Percentiles rank a stretch among this genome's conserved stretches.
phyloP scores from a whole-genome alignment of 2,113 vertebrate genomes.

The Archilochus colubris region DNA sequence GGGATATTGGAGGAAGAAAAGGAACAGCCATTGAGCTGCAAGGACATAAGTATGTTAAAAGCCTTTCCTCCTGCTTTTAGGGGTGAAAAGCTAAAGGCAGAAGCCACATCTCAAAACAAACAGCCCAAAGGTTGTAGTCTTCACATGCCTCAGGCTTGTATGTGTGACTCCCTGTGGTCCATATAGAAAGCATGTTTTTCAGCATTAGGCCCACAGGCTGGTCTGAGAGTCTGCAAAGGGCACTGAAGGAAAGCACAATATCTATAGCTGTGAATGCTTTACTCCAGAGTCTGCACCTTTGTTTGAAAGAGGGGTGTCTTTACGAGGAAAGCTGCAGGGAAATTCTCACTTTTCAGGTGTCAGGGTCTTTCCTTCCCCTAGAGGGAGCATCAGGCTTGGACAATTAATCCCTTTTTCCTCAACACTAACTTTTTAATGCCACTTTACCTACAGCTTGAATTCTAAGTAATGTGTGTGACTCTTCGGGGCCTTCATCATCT shows the following conservation, averaged over 20 bases:
- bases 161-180: not conserved
- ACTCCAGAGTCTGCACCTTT: not conserved
- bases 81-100: slow-evolving; percentile 22
- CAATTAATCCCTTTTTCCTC: not conserved
- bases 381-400: slow-evolving; percentile 33
- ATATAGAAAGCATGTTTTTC: not conserved
- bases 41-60: slow-evolving; percentile 90
- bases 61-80: not conserved
- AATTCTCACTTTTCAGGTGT: not conserved
- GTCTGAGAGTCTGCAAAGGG: not conserved
- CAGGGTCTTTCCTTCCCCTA: slow-evolving; percentile 32
- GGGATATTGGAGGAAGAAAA: slow-evolving; percentile 98
- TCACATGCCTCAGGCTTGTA: not conserved
- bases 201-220: not conserved
- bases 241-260: not conserved
- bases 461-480: not conserved
- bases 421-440: not conserved
- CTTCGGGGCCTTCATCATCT: not conserved
- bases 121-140: not conserved
- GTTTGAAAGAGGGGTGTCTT: not conserved
- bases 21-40: slow-evolving; percentile 97
- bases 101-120: slow-evolving; percentile 7
- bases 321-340: not conserved
- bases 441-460: not conserved
- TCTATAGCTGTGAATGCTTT: not conserved